A percentile compares a stretch with the other conserved stretches of the same genome.
These are phyloP conservation scores for Esperia sulphurella DNA, from an alignment of 2,888 invertebrate genomes.

Conservation along the genomic window DNA sequence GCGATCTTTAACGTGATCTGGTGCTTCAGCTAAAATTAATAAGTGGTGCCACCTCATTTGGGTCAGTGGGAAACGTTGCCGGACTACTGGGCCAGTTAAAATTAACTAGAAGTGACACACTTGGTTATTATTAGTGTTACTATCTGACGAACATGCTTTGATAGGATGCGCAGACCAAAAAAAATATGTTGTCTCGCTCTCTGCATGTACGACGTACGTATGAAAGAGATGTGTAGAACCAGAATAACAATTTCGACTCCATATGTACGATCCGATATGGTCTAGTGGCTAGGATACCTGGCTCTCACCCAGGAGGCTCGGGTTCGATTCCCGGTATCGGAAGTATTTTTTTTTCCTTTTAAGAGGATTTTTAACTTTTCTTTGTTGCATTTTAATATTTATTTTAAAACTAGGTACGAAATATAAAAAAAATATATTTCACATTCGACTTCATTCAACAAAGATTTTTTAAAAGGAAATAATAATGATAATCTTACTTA, in stretches of 20 bases:
- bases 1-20: neutral
- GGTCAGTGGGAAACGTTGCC: slow-evolving; percentile 22
- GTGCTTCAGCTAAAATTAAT: slow-evolving; percentile 5
- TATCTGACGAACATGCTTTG: too few relatives aligned
- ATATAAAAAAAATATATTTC: too few relatives aligned
- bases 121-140: too few relatives aligned
- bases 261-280: slow-evolving; percentile 71
- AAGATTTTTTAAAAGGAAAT: too few relatives aligned
- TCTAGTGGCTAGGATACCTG: slow-evolving; percentile 82
- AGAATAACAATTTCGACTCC: neutral
- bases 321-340: slow-evolving; percentile 83
- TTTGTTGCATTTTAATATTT: neutral
- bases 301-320: slow-evolving; percentile 81
- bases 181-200: too few relatives aligned
- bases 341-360: slow-evolving; percentile 44
- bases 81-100: slow-evolving; percentile 17
- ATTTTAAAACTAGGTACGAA: too few relatives aligned
- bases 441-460: too few relatives aligned
- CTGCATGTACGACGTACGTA: too few relatives aligned
- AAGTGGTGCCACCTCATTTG: slow-evolving; percentile 22
- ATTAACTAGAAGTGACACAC: slow-evolving; percentile 15
- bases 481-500: too few relatives aligned
- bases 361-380: neutral
- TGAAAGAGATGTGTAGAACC: neutral
- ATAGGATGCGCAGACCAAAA: too few relatives aligned